phyloP scores from a whole-genome alignment of 2,113 vertebrate species.

The Neodontobutis hainanensis region DNA sequence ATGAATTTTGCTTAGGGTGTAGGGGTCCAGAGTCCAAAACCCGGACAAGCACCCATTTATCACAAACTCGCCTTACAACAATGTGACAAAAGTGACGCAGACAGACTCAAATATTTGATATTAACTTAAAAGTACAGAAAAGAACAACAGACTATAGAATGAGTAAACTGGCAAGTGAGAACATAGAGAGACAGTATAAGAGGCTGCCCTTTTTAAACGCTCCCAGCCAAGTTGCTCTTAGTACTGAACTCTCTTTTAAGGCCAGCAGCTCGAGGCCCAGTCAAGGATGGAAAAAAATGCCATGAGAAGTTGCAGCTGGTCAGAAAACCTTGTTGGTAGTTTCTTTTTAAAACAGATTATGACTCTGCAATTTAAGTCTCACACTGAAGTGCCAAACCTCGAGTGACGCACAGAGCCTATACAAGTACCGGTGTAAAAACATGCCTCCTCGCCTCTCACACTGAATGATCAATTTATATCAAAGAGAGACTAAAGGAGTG shows the following conservation, averaged over 20 bases:
- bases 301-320: not conserved
- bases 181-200: no score
- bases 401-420: conserved; percentile 62
- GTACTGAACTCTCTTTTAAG: not conserved
- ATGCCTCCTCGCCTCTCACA: conserved; percentile 39
- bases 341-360: conserved; percentile 49
- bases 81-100: no score
- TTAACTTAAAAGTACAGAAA: no score
- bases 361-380: conserved; percentile 57
- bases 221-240: not conserved
- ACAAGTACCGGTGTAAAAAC: conserved; percentile 44
- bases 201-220: not conserved
- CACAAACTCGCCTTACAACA: no score
- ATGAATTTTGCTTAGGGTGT: no score
- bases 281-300: conserved; percentile 42
- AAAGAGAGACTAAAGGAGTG: conserved; percentile 40
- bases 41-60: no score
- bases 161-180: no score
- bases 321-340: conserved; percentile 24
- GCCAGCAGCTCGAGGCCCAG: conserved; percentile 26
- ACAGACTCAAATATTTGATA: no score
- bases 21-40: no score
- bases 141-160: no score
- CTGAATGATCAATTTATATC: conserved; percentile 37
- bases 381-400: conserved; percentile 67